These are phyloP conservation scores for Drosophila rufa DNA, from an alignment of 1,140 invertebrate species.

Conservation along the genomic window DNA sequence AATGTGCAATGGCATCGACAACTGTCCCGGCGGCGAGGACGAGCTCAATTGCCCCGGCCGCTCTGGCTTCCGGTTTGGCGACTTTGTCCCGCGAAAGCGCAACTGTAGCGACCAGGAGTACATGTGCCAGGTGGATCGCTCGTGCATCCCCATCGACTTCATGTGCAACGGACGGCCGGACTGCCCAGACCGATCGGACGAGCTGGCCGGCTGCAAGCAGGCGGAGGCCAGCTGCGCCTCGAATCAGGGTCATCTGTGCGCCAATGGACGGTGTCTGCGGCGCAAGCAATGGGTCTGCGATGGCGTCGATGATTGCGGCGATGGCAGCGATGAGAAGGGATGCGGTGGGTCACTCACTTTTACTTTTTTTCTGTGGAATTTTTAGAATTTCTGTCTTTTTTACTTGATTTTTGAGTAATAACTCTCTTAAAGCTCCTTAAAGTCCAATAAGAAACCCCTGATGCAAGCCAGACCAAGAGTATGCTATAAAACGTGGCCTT, in stretches of 20 bases:
- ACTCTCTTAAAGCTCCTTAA: background rate
- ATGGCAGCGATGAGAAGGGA: slow-evolving; percentile 88
- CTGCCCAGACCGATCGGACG: slow-evolving; percentile 93
- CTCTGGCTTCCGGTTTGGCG: slow-evolving; percentile 11
- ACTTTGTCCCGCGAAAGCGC: slow-evolving; percentile 26
- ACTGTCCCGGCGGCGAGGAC: slow-evolving; percentile 86
- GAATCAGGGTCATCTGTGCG: slow-evolving; percentile 61
- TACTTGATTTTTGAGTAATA: no score
- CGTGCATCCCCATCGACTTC: slow-evolving; percentile 88
- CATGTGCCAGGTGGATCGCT: slow-evolving; percentile 86
- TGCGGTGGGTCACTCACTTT: slow-evolving; percentile 86
- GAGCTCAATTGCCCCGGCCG: slow-evolving; percentile 71
- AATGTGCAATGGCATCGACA: slow-evolving; percentile 86
- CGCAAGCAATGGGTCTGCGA: slow-evolving; percentile 76
- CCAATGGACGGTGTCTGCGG: slow-evolving; percentile 72
- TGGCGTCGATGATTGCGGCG: slow-evolving; percentile 87
- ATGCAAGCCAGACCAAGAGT: background rate
- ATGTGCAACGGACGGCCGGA: slow-evolving; percentile 92
- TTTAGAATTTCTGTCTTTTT: no score
- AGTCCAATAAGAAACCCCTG: background rate
- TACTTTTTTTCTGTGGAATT: background rate
- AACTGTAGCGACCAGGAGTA: slow-evolving; percentile 86
- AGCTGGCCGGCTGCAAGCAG: slow-evolving; percentile 86
- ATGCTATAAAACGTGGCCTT: background rate
- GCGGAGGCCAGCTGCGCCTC: slow-evolving; percentile 53